Base-by-base conservation (phyloP, 2,888 invertebrate genomes). In the Uloborus plumipes region DNA sequence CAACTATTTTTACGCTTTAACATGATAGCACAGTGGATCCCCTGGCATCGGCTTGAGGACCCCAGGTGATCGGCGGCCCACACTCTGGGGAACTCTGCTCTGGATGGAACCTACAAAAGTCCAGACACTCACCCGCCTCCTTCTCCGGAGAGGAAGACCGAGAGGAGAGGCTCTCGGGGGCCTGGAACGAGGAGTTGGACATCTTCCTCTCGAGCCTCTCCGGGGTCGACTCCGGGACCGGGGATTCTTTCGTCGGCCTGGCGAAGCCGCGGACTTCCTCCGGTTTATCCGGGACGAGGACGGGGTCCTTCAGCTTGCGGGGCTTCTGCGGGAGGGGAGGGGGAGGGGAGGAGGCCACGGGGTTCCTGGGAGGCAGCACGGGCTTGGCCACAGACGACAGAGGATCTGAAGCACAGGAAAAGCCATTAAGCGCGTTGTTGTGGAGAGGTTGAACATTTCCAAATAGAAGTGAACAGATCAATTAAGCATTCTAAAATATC, bases 261-360 rank as follows among this genome's bases (percentile, higher is more conserved):
- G 58, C 59, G 51, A 74, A 78, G 13, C 70, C 74, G n/a, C 64
- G 64, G 15, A 78, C 47, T 39, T 59, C 72, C 47, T 84, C 78
- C 20, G 58, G 13, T 64, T 47, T 71, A 49, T 70, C 70, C 31
- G 13, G 62, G 18, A 26, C 22, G 22, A 49, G 26, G n/a, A 69
- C 11, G 22, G 22, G 62, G 6, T 84, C 84, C 59, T 74, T 78
- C 3, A 84, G 47, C 55, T 78, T 84, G 26, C 58, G 51, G 4
- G 84, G 84, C 22, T 84, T 84, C 31, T 78, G 78, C 9, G 84
- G 84, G 4, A 84, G 66, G 22, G 84, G 78, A 18, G 84, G 84
- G 20, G 84, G 84, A 16, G 83, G 78, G 14, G 84, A 64, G 49
- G 66, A 53, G 18, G 55, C 22, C 18, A 64, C 59, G n/a, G 67